phyloP scores from a whole-genome alignment of 2,888 invertebrate species.

The Falcaria lacertinaria region DNA sequence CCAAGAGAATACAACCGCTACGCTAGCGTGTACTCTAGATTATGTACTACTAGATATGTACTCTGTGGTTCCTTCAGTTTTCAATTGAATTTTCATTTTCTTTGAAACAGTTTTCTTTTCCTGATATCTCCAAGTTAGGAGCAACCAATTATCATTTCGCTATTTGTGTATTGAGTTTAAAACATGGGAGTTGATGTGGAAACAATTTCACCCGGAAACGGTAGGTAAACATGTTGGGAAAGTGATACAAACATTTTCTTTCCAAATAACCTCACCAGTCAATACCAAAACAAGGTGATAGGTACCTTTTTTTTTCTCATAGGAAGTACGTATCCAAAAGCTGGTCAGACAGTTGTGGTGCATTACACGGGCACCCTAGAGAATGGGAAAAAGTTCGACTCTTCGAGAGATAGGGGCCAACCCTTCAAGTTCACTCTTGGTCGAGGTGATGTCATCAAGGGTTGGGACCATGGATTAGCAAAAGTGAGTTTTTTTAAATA shows the following conservation, averaged over 20 bases:
- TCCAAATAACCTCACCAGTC: constrained; percentile 23
- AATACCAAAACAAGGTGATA: constrained; percentile 1
- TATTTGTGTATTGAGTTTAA: no score
- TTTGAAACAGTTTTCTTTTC: no score
- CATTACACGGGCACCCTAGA: constrained; percentile 96
- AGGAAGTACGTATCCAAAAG: constrained; percentile 95
- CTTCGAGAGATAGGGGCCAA: constrained; percentile 94
- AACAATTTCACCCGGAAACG: constrained; percentile 63
- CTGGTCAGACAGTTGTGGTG: constrained; percentile 96
- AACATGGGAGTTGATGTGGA: constrained; percentile 68
- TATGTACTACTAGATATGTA: no score
- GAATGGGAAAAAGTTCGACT: constrained; percentile 96
- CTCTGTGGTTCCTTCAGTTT: no score
- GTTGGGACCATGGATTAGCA: constrained; percentile 97
- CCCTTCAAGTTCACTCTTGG: constrained; percentile 98
- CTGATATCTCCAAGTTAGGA: no score
- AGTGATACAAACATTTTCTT: neutral
- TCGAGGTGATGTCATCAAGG: constrained; percentile 97
- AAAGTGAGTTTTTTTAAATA: constrained; percentile 78
- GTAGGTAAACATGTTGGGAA: constrained; percentile 25
- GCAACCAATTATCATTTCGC: neutral
- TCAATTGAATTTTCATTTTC: no score
- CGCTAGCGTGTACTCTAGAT: no score
- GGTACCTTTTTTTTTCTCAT: constrained; percentile 27
- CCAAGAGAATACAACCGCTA: no score